These are phyloP conservation scores for Heliconius hortense DNA, from an alignment of 2,888 invertebrate species.

Conservation along the genomic window DNA sequence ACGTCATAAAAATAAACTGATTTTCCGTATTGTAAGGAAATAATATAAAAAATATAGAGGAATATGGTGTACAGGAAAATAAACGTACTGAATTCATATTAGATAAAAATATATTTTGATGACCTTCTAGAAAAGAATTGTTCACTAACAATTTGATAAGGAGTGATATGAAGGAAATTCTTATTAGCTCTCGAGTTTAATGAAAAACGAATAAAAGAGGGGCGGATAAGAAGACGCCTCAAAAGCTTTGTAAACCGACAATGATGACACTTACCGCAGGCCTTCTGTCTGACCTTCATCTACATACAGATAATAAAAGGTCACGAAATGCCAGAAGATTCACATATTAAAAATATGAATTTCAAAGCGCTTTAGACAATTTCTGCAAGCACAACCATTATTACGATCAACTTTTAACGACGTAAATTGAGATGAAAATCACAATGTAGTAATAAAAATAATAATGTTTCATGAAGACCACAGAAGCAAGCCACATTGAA, in stretches of 20 bases:
- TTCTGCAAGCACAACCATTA: not conserved
- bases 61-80: slow-evolving; percentile 14
- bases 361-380: slow-evolving; percentile 2
- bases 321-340: slow-evolving; percentile 23
- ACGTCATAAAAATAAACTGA: not conserved
- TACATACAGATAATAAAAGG: slow-evolving; percentile 36
- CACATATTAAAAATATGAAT: slow-evolving; percentile 16
- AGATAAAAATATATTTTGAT: slow-evolving; percentile 15
- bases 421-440: not conserved
- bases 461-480: not conserved
- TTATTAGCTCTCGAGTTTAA: slow-evolving; percentile 37
- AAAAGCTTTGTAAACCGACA: slow-evolving; percentile 39
- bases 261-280: slow-evolving; percentile 38
- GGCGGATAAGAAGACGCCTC: slow-evolving; percentile 35
- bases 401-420: not conserved
- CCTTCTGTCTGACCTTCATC: slow-evolving; percentile 36
- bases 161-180: slow-evolving; percentile 35
- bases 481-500: slow-evolving; percentile 20
- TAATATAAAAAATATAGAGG: not conserved
- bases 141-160: slow-evolving; percentile 25
- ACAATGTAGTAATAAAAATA: not conserved
- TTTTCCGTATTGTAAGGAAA: slow-evolving; percentile 1
- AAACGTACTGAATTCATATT: slow-evolving; percentile 17
- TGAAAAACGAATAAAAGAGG: slow-evolving; percentile 38
- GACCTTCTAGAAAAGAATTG: slow-evolving; percentile 10